Evolutionary conservation across 1,140 invertebrate genomes (phyloP).

Genomic region (Drosophila yakuba): DNA sequence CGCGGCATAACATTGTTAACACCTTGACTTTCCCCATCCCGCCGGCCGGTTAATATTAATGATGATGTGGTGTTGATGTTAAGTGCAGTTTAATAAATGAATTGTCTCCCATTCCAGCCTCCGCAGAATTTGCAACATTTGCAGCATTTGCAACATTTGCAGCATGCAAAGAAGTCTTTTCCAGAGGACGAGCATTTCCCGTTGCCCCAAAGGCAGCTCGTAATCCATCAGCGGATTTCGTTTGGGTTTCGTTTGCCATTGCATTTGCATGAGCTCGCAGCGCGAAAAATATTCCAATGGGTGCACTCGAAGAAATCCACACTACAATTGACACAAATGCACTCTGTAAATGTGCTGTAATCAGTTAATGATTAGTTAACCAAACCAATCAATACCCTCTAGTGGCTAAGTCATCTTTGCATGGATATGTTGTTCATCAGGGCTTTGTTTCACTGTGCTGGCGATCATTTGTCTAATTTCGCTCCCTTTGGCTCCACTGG

Average conservation of each 20-base stretch:
- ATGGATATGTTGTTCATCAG: not conserved
- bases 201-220: constrained; percentile 55
- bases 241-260: constrained; percentile 46
- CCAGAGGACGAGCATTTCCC: constrained; percentile 22
- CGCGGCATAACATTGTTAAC: constrained; percentile 37
- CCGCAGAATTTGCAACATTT: constrained; percentile 25
- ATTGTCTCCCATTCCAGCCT: constrained; percentile 61
- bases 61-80: constrained; percentile 84
- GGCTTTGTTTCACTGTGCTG: not conserved
- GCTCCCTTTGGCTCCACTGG: constrained; percentile 4
- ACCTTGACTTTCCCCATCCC: constrained; percentile 35
- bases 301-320: not conserved
- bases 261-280: constrained; percentile 66
- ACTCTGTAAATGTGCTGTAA: not conserved
- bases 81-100: constrained; percentile 84
- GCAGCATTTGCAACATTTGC: constrained; percentile 3
- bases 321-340: not conserved
- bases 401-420: not conserved
- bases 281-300: not conserved
- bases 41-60: constrained; percentile 60
- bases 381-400: too few species aligned
- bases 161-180: constrained; percentile 21
- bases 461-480: constrained; percentile 60
- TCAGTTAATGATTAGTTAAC: too few species aligned
- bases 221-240: constrained; percentile 66